A percentile compares a stretch with the other conserved stretches of the same genome.
Evolutionary conservation across 1,140 invertebrate genomes (phyloP).

Genomic region (Drosophila suzukii): DNA sequence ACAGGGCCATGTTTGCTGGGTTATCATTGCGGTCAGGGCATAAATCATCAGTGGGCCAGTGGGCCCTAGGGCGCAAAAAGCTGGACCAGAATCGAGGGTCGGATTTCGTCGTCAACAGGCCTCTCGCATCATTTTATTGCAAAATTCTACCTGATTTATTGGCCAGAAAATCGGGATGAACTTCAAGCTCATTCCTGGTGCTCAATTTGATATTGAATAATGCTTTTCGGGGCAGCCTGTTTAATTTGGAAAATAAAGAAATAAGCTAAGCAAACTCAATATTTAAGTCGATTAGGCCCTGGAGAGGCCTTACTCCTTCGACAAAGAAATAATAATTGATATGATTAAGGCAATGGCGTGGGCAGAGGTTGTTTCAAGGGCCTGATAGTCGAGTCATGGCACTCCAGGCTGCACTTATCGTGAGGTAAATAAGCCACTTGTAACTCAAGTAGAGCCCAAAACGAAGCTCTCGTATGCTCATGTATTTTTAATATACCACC

Average conservation of each 20-base stretch:
- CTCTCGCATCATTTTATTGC: slow-evolving; percentile 58
- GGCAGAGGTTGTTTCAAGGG: background rate
- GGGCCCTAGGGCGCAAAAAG: slow-evolving; percentile 14
- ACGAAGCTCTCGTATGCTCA: slow-evolving; percentile 38
- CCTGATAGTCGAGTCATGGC: slow-evolving; percentile 59
- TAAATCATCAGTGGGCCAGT: slow-evolving; percentile 58
- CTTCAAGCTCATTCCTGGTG: background rate
- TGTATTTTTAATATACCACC: slow-evolving; percentile 80
- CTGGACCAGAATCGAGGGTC: background rate
- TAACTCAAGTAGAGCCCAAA: slow-evolving; percentile 66
- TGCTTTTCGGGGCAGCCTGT: slow-evolving; percentile 11
- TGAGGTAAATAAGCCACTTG: slow-evolving; percentile 81
- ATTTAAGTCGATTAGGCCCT: slow-evolving; percentile 59
- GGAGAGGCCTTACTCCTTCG: slow-evolving; percentile 48
- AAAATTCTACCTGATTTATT: slow-evolving; percentile 69
- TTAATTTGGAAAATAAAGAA: slow-evolving; percentile 4
- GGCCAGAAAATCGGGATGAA: slow-evolving; percentile 41
- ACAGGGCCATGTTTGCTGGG: slow-evolving; percentile 26
- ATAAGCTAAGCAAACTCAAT: slow-evolving; percentile 8
- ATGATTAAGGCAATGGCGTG: slow-evolving; percentile 46
- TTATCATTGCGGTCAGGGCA: slow-evolving; percentile 54
- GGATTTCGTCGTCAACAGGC: slow-evolving; percentile 53
- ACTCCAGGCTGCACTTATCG: slow-evolving; percentile 79
- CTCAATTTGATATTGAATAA: slow-evolving; percentile 51
- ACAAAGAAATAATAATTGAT: slow-evolving; percentile 72